phyloP scores from a whole-genome alignment of 2,113 vertebrate genomes.

The Corythoichthys haematopterus region DNA sequence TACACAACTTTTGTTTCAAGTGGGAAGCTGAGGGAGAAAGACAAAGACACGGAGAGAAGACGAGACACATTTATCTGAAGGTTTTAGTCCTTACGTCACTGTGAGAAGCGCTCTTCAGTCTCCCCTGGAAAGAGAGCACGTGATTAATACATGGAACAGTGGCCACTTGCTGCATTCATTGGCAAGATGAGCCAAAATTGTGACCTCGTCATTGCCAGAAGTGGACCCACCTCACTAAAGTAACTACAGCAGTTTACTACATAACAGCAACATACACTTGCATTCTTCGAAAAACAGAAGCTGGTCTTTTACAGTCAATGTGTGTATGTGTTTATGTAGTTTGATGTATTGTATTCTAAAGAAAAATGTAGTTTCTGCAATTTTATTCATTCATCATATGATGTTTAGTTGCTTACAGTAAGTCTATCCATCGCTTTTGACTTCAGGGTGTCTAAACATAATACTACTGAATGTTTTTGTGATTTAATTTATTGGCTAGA shows the following conservation, averaged over 20 bases:
- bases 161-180: constrained; percentile 34
- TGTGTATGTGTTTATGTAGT: not conserved
- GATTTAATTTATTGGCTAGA: no score
- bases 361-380: no score
- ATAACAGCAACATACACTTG: not conserved
- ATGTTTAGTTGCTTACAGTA: no score
- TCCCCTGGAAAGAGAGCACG: constrained; percentile 81
- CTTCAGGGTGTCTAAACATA: no score
- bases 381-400: no score
- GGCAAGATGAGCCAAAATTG: constrained; percentile 5
- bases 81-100: constrained; percentile 80
- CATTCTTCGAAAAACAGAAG: not conserved
- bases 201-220: constrained; percentile 4
- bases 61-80: constrained; percentile 75
- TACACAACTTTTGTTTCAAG: constrained; percentile 58
- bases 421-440: no score
- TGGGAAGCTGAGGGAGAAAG: constrained; percentile 51
- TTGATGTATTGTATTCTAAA: not conserved
- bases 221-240: constrained; percentile 3
- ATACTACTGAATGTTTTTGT: no score
- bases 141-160: constrained; percentile 68
- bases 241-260: constrained; percentile 1
- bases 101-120: constrained; percentile 83
- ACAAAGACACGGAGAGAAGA: constrained; percentile 61
- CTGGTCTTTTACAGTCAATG: not conserved